Percentiles rank a stretch among this genome's conserved stretches.
Conservation (phyloP, 2,888 invertebrate genomes). For the Ormyrus nitidulus region DNA sequence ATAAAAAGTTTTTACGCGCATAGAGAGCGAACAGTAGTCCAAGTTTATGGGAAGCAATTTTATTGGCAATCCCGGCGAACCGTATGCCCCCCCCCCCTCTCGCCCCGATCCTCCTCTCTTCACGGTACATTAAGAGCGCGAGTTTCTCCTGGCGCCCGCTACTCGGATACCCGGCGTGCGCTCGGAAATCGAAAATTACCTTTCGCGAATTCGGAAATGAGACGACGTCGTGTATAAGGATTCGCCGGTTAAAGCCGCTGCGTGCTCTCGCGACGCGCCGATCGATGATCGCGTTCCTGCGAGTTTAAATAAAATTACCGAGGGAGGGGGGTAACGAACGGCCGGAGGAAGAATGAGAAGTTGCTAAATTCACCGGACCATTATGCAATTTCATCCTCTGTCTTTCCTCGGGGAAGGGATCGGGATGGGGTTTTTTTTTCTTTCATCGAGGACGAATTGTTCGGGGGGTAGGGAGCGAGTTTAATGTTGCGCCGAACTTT, state of each 20-base stretch:
- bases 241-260: constrained; percentile 29
- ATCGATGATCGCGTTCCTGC: constrained; percentile 12
- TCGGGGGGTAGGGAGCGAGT: too few relatives aligned
- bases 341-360: neutral
- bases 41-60: constrained; percentile 50
- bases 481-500: too few relatives aligned
- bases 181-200: constrained; percentile 52
- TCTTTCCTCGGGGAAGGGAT: too few relatives aligned
- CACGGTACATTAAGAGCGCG: constrained; percentile 47
- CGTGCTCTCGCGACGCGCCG: neutral
- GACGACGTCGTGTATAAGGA: constrained; percentile 43
- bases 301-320: constrained; percentile 15
- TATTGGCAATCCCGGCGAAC: constrained; percentile 40
- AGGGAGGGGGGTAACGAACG: too few relatives aligned
- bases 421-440: too few relatives aligned
- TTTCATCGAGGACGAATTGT: too few relatives aligned
- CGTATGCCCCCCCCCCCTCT: constrained; percentile 1
- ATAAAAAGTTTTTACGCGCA: constrained; percentile 40
- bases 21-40: constrained; percentile 23
- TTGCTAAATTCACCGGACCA: neutral
- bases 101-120: constrained; percentile 1
- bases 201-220: constrained; percentile 48
- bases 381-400: neutral
- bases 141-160: constrained; percentile 11
- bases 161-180: neutral